These are phyloP conservation scores for Phalacrocorax brasilianus DNA, from an alignment of 2,113 vertebrate genomes.

Conservation along the genomic window DNA sequence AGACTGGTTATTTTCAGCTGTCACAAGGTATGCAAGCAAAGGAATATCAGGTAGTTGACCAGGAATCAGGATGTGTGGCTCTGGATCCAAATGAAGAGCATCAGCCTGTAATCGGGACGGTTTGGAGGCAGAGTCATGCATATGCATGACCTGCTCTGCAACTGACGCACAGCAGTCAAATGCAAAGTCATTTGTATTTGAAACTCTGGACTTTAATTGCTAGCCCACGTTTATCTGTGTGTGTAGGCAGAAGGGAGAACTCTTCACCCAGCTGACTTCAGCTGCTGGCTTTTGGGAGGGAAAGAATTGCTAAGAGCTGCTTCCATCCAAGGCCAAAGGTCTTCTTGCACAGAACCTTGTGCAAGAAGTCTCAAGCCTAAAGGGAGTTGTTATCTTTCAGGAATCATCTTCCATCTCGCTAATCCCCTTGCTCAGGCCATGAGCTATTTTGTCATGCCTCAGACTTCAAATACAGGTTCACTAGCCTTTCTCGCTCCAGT, in stretches of 20 bases:
- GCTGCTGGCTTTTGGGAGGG: background rate
- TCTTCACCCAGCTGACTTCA: conserved; percentile 7
- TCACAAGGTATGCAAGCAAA: background rate
- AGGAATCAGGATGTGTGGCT: fast-evolving
- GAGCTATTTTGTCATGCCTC: background rate
- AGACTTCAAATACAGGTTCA: background rate
- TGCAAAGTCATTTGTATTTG: background rate
- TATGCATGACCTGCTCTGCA: background rate
- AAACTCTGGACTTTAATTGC: conserved; percentile 32
- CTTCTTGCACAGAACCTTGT: background rate
- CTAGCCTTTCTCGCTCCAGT: background rate
- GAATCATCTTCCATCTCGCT: background rate
- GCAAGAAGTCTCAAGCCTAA: background rate
- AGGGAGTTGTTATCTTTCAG: background rate
- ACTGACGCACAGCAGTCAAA: conserved; percentile 21
- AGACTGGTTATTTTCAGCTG: fast-evolving
- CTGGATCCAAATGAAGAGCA: background rate
- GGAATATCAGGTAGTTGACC: background rate
- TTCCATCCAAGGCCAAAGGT: background rate
- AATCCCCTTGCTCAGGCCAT: background rate
- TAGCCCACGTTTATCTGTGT: conserved; percentile 9
- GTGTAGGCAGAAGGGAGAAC: conserved; percentile 38
- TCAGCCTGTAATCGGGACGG: background rate
- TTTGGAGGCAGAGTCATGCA: conserved; percentile 14
- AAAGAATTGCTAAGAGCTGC: background rate